A percentile compares a stretch with the other conserved stretches of the same genome.
phyloP scores from a whole-genome alignment of 2,113 vertebrate genomes.

The Malurus elegans region DNA sequence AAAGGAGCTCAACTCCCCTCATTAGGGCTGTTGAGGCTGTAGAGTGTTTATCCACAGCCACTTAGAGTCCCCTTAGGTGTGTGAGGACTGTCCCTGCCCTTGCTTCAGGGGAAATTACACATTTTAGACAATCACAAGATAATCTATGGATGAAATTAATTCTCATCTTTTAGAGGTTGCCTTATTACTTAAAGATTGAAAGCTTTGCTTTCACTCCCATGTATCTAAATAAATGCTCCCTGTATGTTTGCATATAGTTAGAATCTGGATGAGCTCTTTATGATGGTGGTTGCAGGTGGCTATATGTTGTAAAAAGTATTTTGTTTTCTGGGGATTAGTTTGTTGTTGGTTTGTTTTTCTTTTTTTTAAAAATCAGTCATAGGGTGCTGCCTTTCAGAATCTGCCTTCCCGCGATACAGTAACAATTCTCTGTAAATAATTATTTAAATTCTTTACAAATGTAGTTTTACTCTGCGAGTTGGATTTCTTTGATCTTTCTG shows the following conservation, averaged over 20 bases:
- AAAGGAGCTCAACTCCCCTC: rapidly evolving
- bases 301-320: not conserved
- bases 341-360: not conserved
- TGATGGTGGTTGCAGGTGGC: not conserved
- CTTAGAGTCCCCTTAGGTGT: not conserved
- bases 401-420: not conserved
- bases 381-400: not conserved
- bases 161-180: not conserved
- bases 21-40: not conserved
- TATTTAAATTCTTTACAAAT: not conserved
- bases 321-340: not conserved
- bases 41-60: rapidly evolving
- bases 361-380: not conserved
- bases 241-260: not conserved
- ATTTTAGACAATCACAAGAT: not conserved
- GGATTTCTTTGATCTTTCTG: not conserved
- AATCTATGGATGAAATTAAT: not conserved
- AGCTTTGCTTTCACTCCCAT: not conserved
- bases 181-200: not conserved
- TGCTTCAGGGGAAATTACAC: not conserved
- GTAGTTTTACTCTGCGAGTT: not conserved
- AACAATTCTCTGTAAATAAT: not conserved
- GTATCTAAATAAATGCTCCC: not conserved
- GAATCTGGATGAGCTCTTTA: not conserved
- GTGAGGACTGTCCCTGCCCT: not conserved